phyloP scores from a whole-genome alignment of 2,797 vertebrate species.

The Poecilia picta region DNA sequence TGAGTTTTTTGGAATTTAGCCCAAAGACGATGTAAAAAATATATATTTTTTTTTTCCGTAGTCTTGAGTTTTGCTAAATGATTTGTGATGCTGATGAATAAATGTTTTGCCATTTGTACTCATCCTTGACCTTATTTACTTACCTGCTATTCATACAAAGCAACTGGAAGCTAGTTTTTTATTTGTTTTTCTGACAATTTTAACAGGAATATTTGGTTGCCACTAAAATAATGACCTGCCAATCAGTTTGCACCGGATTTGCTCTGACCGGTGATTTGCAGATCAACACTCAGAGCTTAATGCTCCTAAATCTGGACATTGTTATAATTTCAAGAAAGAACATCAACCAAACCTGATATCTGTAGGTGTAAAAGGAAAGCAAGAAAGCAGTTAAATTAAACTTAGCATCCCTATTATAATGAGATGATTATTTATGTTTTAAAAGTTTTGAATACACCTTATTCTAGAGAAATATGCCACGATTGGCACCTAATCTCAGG shows the following conservation, averaged over 20 bases:
- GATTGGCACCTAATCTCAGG: neutral
- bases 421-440: neutral
- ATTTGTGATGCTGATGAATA: constrained; percentile 48
- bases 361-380: neutral
- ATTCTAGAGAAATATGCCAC: neutral
- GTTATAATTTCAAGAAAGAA: neutral
- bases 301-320: neutral
- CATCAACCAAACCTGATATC: neutral
- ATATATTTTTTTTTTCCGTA: neutral
- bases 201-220: neutral
- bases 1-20: constrained; percentile 1
- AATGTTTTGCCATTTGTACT: constrained; percentile 29
- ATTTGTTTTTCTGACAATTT: neutral
- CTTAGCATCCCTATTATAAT: neutral
- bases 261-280: neutral
- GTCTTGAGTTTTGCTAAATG: constrained; percentile 24
- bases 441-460: neutral
- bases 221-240: neutral
- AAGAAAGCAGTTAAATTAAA: neutral
- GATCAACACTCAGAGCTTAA: too few relatives aligned
- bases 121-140: neutral
- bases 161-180: neutral
- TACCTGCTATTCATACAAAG: neutral
- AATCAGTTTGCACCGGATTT: neutral
- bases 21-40: neutral